Evolutionary conservation across 1,140 invertebrate species (phyloP).

Genomic region (Lepidurus couesii): DNA sequence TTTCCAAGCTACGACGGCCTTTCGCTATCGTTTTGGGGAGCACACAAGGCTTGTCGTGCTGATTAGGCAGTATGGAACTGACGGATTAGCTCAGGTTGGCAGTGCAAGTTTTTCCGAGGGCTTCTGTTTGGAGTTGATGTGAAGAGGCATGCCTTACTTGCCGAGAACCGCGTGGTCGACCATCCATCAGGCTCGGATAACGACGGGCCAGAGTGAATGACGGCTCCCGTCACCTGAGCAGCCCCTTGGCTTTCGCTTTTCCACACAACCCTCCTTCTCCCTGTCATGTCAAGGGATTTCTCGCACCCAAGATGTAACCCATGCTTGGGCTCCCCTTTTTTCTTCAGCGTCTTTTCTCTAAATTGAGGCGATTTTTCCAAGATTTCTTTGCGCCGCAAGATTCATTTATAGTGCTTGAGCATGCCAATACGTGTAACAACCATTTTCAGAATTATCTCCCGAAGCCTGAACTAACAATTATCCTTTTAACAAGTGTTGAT

Average conservation of each 20-base stretch:
- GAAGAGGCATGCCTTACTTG: slow-evolving; percentile 17
- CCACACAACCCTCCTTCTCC: slow-evolving; percentile 12
- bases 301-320: slow-evolving; percentile 17
- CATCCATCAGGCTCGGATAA: slow-evolving; percentile 21
- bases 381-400: neutral
- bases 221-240: slow-evolving; percentile 20
- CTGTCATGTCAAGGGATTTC: slow-evolving; percentile 17
- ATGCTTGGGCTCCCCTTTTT: neutral
- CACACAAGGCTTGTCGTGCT: neutral
- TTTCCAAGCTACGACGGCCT: neutral
- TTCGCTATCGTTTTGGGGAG: neutral
- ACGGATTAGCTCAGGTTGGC: slow-evolving; percentile 20
- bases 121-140: slow-evolving; percentile 19
- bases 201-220: slow-evolving; percentile 17
- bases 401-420: neutral
- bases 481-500: slow-evolving; percentile 6
- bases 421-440: neutral
- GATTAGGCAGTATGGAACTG: neutral
- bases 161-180: slow-evolving; percentile 1
- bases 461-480: neutral
- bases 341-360: neutral
- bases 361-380: slow-evolving; percentile 1
- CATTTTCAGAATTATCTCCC: neutral
- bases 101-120: slow-evolving; percentile 14
- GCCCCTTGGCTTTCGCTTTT: slow-evolving; percentile 20